phyloP scores from a whole-genome alignment of 1,140 invertebrate species.

The Drosophila insularis region DNA sequence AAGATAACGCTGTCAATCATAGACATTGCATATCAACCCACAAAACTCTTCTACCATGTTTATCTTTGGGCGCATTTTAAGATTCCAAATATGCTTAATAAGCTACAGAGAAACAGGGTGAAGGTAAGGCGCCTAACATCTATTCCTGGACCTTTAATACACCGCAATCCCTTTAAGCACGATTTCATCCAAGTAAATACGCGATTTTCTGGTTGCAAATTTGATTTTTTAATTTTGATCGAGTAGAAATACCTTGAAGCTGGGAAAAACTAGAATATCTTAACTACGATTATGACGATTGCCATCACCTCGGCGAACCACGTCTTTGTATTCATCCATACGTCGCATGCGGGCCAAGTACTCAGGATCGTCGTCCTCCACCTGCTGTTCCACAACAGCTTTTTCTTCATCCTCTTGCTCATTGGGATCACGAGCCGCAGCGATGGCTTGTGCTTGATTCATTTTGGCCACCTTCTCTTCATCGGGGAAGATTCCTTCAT shows the following conservation, averaged over 20 bases:
- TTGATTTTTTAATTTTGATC: background rate
- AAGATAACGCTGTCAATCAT: no score
- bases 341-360: conserved; percentile 86
- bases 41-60: no score
- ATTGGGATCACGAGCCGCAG: conserved; percentile 83
- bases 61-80: no score
- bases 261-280: conserved; percentile 33
- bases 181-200: no score
- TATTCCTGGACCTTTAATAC: no score
- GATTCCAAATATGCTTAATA: no score
- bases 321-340: conserved; percentile 97
- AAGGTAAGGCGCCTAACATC: no score
- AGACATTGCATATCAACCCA: no score
- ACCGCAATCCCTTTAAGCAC: no score
- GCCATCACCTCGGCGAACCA: conserved; percentile 93
- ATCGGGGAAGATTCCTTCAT: conserved; percentile 88
- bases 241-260: background rate
- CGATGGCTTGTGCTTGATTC: conserved; percentile 71
- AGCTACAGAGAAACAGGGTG: no score
- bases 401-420: conserved; percentile 86
- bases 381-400: conserved; percentile 85
- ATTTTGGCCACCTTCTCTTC: conserved; percentile 73
- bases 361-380: conserved; percentile 90
- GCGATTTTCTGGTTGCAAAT: background rate
- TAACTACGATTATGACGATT: conserved; percentile 93